Conservation (phyloP, 2,113 vertebrate species). For the Empidonax traillii region DNA sequence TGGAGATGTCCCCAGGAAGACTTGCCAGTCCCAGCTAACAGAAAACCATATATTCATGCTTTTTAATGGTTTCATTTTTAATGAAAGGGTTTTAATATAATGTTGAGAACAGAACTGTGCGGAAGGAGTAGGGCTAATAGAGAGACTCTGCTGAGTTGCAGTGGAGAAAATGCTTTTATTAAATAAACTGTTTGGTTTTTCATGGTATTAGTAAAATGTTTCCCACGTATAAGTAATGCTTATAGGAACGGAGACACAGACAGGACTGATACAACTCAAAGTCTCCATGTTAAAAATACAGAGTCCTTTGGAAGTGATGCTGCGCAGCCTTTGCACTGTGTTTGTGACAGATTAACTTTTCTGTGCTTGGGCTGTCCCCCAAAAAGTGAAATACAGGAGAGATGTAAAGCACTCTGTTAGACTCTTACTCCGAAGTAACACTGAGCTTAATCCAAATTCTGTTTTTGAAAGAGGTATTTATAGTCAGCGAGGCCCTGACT, state of each 20-base stretch:
- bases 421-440: neutral
- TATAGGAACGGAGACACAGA: accelerated
- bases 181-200: neutral
- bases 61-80: neutral
- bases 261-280: neutral
- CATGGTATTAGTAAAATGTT: neutral
- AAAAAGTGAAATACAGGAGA: neutral
- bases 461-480: neutral
- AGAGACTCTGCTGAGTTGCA: neutral
- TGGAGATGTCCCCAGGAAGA: neutral
- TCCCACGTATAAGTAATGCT: neutral
- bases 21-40: neutral
- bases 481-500: neutral
- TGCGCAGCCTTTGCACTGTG: neutral
- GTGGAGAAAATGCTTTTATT: neutral
- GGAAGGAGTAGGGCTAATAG: neutral
- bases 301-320: neutral
- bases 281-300: neutral
- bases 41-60: neutral
- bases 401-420: neutral
- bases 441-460: neutral
- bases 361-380: neutral
- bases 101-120: neutral
- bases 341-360: neutral
- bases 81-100: neutral